Evolutionary conservation across 2,797 vertebrate species (phyloP).

Genomic region (Pogoniulus pusillus): DNA sequence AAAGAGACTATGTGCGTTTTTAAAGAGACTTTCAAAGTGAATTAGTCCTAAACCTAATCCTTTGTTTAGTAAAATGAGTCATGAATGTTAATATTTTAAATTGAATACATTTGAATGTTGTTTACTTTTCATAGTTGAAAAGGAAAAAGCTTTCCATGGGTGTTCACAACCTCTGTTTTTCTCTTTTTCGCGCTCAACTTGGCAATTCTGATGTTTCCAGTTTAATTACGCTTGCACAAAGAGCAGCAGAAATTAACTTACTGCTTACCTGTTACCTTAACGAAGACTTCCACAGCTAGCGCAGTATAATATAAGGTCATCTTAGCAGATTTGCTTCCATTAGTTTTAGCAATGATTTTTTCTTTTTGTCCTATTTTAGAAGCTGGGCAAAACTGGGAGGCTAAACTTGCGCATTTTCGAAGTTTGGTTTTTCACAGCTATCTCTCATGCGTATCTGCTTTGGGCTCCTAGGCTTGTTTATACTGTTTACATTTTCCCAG

Average conservation of each 20-base stretch:
- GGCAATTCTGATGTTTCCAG: background rate
- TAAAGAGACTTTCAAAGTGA: background rate
- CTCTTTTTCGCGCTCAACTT: accelerated
- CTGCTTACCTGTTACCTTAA: background rate
- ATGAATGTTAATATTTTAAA: background rate
- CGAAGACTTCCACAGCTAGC: background rate
- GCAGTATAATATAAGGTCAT: background rate
- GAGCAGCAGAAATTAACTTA: background rate
- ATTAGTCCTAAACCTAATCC: background rate
- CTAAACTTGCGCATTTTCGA: background rate
- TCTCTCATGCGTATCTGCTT: background rate
- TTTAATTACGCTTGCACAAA: background rate
- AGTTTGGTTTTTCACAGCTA: conserved; percentile 14
- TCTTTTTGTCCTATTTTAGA: background rate
- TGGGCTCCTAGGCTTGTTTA: conserved; percentile 4
- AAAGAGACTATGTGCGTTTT: accelerated
- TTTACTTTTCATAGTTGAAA: background rate
- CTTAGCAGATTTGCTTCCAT: background rate
- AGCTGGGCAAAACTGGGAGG: background rate
- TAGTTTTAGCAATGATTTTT: background rate
- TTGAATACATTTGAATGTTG: background rate
- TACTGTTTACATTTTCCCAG: conserved; percentile 53
- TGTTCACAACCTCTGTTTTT: background rate
- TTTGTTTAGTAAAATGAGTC: background rate
- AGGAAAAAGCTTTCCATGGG: background rate